A percentile compares a stretch with the other conserved stretches of the same genome.
These are phyloP conservation scores for human DNA, from an alignment of 2,113 vertebrate species.

Conservation along the genomic window DNA sequence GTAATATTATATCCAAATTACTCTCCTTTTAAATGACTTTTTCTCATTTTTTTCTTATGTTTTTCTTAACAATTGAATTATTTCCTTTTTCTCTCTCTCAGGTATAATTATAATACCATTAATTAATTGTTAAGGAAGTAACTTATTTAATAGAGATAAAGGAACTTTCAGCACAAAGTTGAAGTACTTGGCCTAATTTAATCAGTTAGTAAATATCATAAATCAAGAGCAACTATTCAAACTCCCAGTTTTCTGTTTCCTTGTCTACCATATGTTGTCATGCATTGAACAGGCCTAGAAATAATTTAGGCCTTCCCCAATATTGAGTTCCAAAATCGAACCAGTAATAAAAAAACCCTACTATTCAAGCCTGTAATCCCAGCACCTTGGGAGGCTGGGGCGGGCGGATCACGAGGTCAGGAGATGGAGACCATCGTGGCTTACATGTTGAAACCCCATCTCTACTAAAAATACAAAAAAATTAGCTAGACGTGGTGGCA, in stretches of 20 bases:
- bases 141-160: not conserved
- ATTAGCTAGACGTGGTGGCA: too few species aligned
- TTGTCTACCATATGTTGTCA: not conserved
- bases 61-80: not conserved
- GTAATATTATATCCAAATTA: not conserved
- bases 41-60: not conserved
- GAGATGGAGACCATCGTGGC: too few species aligned
- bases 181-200: not conserved
- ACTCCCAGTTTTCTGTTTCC: not conserved
- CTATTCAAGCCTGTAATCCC: too few species aligned
- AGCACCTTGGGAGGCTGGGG: too few species aligned
- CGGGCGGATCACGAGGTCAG: accelerated
- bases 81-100: not conserved
- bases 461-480: too few species aligned
- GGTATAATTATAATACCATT: not conserved
- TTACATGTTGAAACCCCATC: too few species aligned
- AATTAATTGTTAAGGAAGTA: constrained; percentile 7
- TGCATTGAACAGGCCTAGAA: not conserved
- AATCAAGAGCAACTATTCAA: not conserved
- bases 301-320: not conserved
- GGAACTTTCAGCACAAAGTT: not conserved
- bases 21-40: not conserved
- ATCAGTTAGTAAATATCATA: not conserved
- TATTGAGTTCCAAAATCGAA: too few species aligned
- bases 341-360: too few species aligned